Evolutionary conservation across 53 echinoderm and acorn worm species (phyloP).

Genomic region (Antedon mediterranea): DNA sequence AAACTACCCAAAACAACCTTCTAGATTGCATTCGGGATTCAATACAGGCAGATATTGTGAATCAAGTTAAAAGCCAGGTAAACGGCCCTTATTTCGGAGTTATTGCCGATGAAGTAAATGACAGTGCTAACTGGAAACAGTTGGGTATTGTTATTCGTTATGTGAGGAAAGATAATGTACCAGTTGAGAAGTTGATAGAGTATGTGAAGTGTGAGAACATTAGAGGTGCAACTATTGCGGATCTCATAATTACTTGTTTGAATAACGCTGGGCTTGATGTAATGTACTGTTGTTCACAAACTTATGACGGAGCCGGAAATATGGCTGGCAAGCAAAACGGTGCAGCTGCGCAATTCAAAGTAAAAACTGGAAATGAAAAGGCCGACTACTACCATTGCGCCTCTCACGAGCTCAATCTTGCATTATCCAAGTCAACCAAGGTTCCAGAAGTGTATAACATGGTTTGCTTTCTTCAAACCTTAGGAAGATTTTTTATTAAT

Average conservation of each 20-base stretch:
- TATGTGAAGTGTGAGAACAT: slow-evolving; percentile 3
- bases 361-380: background rate
- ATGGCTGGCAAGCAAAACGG: background rate
- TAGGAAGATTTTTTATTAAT: slow-evolving; percentile 19
- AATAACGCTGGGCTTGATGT: background rate
- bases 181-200: background rate
- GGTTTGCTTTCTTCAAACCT: slow-evolving; percentile 6
- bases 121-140: slow-evolving; percentile 22
- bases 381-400: slow-evolving; percentile 21
- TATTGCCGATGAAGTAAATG: slow-evolving; percentile 19
- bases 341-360: no score
- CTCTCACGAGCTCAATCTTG: slow-evolving; percentile 20
- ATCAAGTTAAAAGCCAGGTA: background rate
- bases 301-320: slow-evolving; percentile 7
- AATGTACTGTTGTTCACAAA: slow-evolving; percentile 3
- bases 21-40: slow-evolving; percentile 10
- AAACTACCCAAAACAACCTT: slow-evolving; percentile 22
- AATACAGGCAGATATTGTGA: slow-evolving; percentile 12
- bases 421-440: slow-evolving; percentile 12
- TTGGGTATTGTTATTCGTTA: slow-evolving; percentile 9
- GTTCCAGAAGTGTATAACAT: slow-evolving; percentile 21
- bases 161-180: background rate
- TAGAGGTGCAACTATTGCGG: slow-evolving; percentile 1
- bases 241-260: background rate
- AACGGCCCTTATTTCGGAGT: slow-evolving; percentile 9